Evolutionary conservation across 2,797 vertebrate genomes (phyloP), one percentile per base, ranked within the genome.

Genomic region (Chelonia mydas): DNA sequence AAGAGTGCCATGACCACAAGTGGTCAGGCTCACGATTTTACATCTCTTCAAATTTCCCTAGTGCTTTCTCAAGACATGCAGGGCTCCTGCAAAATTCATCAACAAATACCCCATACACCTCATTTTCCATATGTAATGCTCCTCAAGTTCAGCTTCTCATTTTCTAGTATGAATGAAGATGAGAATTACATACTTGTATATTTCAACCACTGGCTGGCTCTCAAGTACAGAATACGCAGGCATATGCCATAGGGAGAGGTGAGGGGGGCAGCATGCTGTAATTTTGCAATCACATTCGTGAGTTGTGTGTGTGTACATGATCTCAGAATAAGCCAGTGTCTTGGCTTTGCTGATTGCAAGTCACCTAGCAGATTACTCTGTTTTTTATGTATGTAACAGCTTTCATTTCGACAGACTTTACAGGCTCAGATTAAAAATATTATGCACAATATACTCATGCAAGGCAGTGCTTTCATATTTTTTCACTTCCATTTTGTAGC

Each of bases 401-500:
- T 50, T 3, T 78, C 15, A 59, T 28, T n/a, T 28, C 9, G 68
- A 61, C 23, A 31, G 8, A 6, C 68, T 77, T 89, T 74, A 21
- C 8, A 68, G 23, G 5, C 17, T 55, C 6, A 6, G 31, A 11
- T 2, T 33, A 55, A 78, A 86, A 85, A 15, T 13, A 15, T 1
- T 41, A 11, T 3, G 13, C 1, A 25, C 57, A 94, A 31, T 2
- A 25, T 9, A 2, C 15, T 49, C 55, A 28, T 4, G 2, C 23
- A 76, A 33, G 27, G 19, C 13, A 2, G 47, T 41, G 37, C 12
- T 72, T 89, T 80, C 16, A 49, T 19, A 81, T 89, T 7, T 21
- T n/a, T 84, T 53, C 51, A 57, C 84, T 96, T 94, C 94, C 97
- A 90, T 53, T 94, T 94, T 31, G 76, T 83, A 94, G 89, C 78